phyloP scores from a whole-genome alignment of 2,797 vertebrate genomes.

The Bufotes viridis region DNA sequence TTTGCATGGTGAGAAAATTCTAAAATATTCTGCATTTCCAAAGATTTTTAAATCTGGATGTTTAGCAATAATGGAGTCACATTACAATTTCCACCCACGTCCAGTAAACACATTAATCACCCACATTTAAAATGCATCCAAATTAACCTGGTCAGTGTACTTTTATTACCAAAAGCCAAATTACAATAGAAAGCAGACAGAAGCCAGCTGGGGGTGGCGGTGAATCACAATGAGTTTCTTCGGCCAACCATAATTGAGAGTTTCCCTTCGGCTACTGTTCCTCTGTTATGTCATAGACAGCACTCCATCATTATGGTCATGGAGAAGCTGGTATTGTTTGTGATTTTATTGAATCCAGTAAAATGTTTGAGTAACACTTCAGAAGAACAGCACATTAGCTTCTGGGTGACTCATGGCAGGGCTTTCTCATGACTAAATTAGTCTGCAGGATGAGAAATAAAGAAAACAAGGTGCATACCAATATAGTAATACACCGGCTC shows the following conservation, averaged over 20 bases:
- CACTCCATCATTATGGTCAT: conserved; percentile 30
- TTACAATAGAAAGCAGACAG: conserved; percentile 28
- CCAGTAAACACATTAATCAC: background rate
- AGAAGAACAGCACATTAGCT: conserved; percentile 29
- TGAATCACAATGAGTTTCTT: conserved; percentile 42
- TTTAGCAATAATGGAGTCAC: background rate
- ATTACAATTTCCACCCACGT: background rate
- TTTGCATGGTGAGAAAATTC: background rate
- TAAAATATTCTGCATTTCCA: too few species aligned
- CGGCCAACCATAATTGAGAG: conserved; percentile 41
- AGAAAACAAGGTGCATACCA: conserved; percentile 31
- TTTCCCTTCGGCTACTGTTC: conserved; percentile 29
- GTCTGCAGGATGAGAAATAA: conserved; percentile 35
- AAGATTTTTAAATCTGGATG: background rate
- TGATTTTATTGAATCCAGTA: conserved; percentile 46
- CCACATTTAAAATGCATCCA: background rate
- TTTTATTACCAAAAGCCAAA: background rate
- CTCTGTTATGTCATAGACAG: conserved; percentile 31
- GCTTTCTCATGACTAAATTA: conserved; percentile 8
- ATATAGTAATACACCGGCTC: conserved; percentile 27
- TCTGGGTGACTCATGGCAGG: conserved; percentile 29
- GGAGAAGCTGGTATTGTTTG: conserved; percentile 21
- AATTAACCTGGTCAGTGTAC: background rate
- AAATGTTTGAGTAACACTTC: conserved; percentile 43
- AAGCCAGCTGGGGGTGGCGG: conserved; percentile 36